A percentile compares a stretch with the other conserved stretches of the same genome.
phyloP scores from a whole-genome alignment of 1,140 invertebrate species.

The Ridgeia piscesae region DNA sequence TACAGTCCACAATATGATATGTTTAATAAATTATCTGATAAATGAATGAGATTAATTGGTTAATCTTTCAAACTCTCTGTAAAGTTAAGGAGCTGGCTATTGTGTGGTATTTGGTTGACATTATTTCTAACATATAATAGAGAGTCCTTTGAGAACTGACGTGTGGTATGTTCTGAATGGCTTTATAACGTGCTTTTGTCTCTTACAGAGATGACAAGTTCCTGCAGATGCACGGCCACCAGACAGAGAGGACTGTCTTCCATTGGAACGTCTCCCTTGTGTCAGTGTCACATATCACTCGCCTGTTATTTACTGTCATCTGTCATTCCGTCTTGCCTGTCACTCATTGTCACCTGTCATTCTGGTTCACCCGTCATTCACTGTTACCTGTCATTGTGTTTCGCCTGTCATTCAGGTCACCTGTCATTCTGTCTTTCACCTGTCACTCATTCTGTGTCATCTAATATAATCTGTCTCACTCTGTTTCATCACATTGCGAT shows the following conservation, averaged over 20 bases:
- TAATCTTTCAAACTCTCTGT: no score
- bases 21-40: no score
- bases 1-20: no score
- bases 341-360: background rate
- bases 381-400: background rate
- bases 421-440: background rate
- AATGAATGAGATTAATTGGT: no score
- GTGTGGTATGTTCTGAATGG: background rate
- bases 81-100: background rate
- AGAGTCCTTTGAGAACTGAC: no score
- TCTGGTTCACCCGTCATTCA: background rate
- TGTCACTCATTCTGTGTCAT: no score
- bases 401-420: background rate
- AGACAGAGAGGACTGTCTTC: slow-evolving; percentile 45
- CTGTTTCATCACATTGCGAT: no score
- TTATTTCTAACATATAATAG: no score
- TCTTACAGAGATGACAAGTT: slow-evolving; percentile 46
- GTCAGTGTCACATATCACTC: no score
- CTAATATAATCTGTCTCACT: no score
- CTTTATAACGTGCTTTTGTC: background rate
- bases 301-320: background rate
- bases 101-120: background rate
- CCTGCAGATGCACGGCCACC: slow-evolving; percentile 41
- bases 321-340: background rate
- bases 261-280: slow-evolving; percentile 47